These are phyloP conservation scores for Trichopoda pennipes DNA, from an alignment of 2,888 invertebrate genomes.

Conservation along the genomic window DNA sequence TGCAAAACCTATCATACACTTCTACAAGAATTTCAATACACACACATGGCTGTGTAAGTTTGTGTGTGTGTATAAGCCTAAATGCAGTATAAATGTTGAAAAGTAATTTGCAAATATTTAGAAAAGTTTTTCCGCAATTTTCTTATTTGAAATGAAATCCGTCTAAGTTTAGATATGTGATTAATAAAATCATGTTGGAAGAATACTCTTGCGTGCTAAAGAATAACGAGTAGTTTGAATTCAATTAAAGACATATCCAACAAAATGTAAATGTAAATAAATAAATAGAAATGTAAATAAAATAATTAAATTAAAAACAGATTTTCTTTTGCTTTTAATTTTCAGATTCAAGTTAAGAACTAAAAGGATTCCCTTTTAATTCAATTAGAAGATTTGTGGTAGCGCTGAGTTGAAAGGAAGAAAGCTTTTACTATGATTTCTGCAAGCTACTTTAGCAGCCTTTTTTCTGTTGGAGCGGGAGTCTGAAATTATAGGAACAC, in stretches of 20 bases:
- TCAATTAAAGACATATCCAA: constrained; percentile 51
- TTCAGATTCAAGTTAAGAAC: not conserved
- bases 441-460: too few relatives aligned
- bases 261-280: constrained; percentile 35
- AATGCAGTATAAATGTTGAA: constrained; percentile 54
- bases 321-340: not conserved
- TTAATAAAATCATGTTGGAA: constrained; percentile 36
- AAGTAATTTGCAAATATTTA: constrained; percentile 37
- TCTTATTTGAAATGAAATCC: constrained; percentile 10
- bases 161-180: constrained; percentile 40
- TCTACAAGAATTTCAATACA: constrained; percentile 4
- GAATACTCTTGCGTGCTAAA: too few relatives aligned
- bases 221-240: constrained; percentile 35
- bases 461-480: too few relatives aligned
- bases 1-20: not conserved
- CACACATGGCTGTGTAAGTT: not conserved
- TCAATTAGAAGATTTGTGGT: not conserved
- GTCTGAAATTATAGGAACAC: too few relatives aligned
- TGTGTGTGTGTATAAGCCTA: constrained; percentile 11
- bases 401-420: not conserved
- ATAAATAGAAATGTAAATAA: constrained; percentile 32
- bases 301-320: constrained; percentile 48
- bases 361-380: constrained; percentile 14
- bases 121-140: constrained; percentile 43
- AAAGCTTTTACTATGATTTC: not conserved